Percentiles rank a stretch among this genome's conserved stretches.
Conservation (phyloP, 2,797 vertebrate species). For the Poeciliopsis presidionis region DNA sequence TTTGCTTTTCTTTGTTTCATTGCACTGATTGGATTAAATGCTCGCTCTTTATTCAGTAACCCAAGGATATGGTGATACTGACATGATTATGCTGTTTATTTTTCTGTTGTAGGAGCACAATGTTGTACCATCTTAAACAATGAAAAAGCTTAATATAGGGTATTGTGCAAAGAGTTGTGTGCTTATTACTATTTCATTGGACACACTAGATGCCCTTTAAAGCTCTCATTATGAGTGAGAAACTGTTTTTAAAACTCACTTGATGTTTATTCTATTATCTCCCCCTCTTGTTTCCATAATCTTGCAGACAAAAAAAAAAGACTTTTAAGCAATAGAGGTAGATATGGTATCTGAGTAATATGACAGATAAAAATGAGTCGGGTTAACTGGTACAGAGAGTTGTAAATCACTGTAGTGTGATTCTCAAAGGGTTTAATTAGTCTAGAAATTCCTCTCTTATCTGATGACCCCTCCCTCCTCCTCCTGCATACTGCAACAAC, state of each 20-base stretch:
- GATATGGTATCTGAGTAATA: conserved; percentile 77
- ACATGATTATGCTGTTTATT: conserved; percentile 32
- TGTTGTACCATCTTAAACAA: conserved; percentile 23
- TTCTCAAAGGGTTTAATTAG: conserved; percentile 88
- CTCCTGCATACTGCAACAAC: conserved; percentile 79
- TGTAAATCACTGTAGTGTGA: conserved; percentile 87
- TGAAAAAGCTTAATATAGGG: conserved; percentile 1
- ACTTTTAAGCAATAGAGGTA: conserved; percentile 63
- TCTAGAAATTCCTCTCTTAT: conserved; percentile 85
- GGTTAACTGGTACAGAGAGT: conserved; percentile 85
- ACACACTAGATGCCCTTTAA: conserved; percentile 18
- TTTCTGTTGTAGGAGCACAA: conserved; percentile 28
- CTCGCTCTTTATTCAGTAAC: conserved; percentile 62
- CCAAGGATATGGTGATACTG: conserved; percentile 39
- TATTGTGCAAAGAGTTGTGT: conserved; percentile 16
- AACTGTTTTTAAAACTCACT: conserved; percentile 22
- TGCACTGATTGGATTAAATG: conserved; percentile 74
- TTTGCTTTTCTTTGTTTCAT: conserved; percentile 76
- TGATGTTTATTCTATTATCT: conserved; percentile 30
- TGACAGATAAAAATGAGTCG: conserved; percentile 84
- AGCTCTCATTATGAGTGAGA: conserved; percentile 18
- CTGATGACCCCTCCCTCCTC: conserved; percentile 79
- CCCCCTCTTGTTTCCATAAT: conserved; percentile 17
- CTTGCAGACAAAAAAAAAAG: conserved; percentile 38
- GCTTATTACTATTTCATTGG: conserved; percentile 24